phyloP scores from a whole-genome alignment of 30 jellyfish, hydroid and myxozoan species.

The Aurelia sp. region DNA sequence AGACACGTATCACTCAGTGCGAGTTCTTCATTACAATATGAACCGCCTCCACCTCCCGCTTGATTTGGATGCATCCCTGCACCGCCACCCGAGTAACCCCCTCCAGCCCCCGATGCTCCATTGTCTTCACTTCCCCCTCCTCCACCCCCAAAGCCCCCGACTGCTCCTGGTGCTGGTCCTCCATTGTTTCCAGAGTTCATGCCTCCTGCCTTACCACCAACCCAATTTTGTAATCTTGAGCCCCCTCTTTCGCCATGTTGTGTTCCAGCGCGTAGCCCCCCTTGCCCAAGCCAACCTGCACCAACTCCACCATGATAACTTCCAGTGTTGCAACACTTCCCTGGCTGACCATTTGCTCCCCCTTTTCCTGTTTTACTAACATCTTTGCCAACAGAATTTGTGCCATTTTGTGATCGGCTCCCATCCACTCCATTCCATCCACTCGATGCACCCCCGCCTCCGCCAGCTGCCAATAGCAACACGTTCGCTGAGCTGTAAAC shows the following conservation, averaged over 20 bases:
- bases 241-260: conserved; percentile 67
- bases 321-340: conserved; percentile 62
- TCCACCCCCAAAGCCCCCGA: conserved; percentile 75
- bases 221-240: conserved; percentile 53
- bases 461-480: conserved; percentile 65
- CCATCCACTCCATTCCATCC: conserved; percentile 82
- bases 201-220: conserved; percentile 55
- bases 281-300: conserved; percentile 67
- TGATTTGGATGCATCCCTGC: conserved; percentile 42
- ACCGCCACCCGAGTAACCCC: conserved; percentile 76
- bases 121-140: conserved; percentile 77
- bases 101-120: conserved; percentile 77
- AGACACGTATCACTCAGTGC: conserved; percentile 32
- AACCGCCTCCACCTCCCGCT: conserved; percentile 77
- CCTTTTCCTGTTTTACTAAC: conserved; percentile 42
- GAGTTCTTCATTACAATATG: conserved; percentile 24
- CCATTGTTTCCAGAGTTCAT: conserved; percentile 74
- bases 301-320: conserved; percentile 67
- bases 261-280: conserved; percentile 22
- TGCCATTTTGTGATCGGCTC: conserved; percentile 48
- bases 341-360: conserved; percentile 50
- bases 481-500: conserved; percentile 51
- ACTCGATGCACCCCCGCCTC: conserved; percentile 67
- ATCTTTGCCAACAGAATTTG: conserved; percentile 44
- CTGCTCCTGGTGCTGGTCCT: conserved; percentile 80